A percentile compares a stretch with the other conserved stretches of the same genome.
These are phyloP conservation scores for Caenorhabditis angaria DNA, from an alignment of 2,888 invertebrate genomes.

Conservation along the genomic window DNA sequence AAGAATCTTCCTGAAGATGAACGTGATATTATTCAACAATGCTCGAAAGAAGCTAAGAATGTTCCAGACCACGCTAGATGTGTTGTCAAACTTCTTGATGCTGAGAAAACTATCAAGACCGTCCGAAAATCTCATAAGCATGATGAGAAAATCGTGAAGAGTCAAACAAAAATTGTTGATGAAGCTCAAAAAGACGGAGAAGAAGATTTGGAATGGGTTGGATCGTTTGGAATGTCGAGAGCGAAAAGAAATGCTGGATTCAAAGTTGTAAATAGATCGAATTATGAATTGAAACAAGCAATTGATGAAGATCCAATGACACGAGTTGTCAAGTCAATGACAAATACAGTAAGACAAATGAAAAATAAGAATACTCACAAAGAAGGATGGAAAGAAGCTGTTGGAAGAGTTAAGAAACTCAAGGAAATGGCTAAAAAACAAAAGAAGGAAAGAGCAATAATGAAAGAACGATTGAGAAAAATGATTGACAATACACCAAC, in stretches of 20 bases:
- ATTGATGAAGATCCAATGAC: constrained; percentile 49
- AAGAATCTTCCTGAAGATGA: constrained; percentile 26
- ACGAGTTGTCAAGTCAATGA: constrained; percentile 49
- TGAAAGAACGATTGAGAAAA: constrained; percentile 48
- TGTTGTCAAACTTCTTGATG: constrained; percentile 52
- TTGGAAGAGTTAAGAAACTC: constrained; percentile 46
- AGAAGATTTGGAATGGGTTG: constrained; percentile 50
- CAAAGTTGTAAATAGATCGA: constrained; percentile 34
- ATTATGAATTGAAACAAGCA: constrained; percentile 38
- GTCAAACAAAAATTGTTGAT: not conserved
- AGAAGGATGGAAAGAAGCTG: constrained; percentile 50
- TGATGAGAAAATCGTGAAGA: not conserved
- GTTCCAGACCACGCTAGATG: constrained; percentile 62
- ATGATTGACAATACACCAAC: constrained; percentile 61
- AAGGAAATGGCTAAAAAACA: constrained; percentile 49
- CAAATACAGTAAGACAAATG: constrained; percentile 48
- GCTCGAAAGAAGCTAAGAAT: constrained; percentile 58
- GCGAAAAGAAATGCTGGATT: constrained; percentile 43
- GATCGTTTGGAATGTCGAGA: constrained; percentile 55
- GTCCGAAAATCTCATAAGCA: not conserved
- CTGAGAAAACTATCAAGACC: constrained; percentile 24
- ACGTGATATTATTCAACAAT: constrained; percentile 38
- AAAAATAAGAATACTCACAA: constrained; percentile 55
- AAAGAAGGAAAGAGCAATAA: constrained; percentile 41
- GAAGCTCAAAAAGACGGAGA: constrained; percentile 12